phyloP scores from a whole-genome alignment of 2,888 invertebrate species.

The Lacanobia oleracea region DNA sequence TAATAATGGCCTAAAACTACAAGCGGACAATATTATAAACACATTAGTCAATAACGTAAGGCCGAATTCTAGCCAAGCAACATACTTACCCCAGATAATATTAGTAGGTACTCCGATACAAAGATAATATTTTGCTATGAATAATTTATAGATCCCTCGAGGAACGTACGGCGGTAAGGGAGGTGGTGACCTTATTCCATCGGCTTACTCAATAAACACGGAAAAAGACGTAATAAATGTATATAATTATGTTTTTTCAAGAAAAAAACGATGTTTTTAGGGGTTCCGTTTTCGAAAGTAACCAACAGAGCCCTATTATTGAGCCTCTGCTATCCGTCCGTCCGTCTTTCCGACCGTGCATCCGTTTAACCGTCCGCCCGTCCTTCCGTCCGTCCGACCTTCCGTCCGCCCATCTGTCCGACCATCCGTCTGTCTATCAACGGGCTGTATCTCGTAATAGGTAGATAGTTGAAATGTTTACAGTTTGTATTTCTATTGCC shows the following conservation, averaged over 20 bases:
- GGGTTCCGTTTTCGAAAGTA: no score
- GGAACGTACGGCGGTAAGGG: slow-evolving; percentile 8
- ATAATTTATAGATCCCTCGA: slow-evolving; percentile 53
- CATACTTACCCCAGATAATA: slow-evolving; percentile 26
- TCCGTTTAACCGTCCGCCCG: no score
- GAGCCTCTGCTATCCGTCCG: no score
- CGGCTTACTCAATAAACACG: slow-evolving; percentile 27
- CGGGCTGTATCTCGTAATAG: no score
- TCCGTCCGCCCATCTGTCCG: no score
- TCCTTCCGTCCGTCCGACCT: no score
- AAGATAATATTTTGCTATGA: slow-evolving; percentile 58
- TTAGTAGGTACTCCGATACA: slow-evolving; percentile 13
- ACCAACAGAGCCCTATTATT: no score
- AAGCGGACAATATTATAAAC: slow-evolving; percentile 8
- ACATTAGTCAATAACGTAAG: slow-evolving; percentile 10
- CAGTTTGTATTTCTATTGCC: no score
- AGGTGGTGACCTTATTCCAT: slow-evolving; percentile 26
- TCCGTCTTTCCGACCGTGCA: no score
- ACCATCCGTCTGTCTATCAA: no score
- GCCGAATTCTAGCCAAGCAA: neutral
- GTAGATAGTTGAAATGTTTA: no score
- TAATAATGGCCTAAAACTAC: neutral
- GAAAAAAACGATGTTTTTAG: neutral
- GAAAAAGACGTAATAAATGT: slow-evolving; percentile 20
- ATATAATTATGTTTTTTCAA: slow-evolving; percentile 37